A percentile compares a stretch with the other conserved stretches of the same genome.
These are phyloP conservation scores for Bursaphelenchus mucronatus DNA, from an alignment of 1,140 invertebrate genomes.

Conservation along the genomic window DNA sequence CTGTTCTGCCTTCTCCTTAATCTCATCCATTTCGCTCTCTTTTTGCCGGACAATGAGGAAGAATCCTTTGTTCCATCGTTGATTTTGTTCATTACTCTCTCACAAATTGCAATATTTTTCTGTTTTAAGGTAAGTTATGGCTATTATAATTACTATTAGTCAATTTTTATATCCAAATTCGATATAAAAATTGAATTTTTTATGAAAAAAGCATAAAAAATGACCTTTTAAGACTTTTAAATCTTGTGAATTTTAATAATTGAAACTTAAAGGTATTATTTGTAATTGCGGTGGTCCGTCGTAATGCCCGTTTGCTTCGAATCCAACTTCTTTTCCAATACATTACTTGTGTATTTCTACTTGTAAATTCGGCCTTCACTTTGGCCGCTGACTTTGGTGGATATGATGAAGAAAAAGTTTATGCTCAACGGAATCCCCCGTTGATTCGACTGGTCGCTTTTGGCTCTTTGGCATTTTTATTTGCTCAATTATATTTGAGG, in stretches of 20 bases:
- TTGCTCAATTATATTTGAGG: constrained; percentile 52
- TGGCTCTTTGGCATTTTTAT: constrained; percentile 50
- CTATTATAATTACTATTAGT: background rate
- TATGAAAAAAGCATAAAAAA: background rate
- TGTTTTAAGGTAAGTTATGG: constrained; percentile 44
- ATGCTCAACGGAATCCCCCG: constrained; percentile 47
- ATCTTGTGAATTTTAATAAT: constrained; percentile 17
- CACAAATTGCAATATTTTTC: constrained; percentile 49
- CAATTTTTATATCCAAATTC: background rate
- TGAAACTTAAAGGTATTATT: constrained; percentile 46
- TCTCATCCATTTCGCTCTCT: constrained; percentile 50
- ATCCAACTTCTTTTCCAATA: constrained; percentile 57
- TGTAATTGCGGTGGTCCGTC: constrained; percentile 45
- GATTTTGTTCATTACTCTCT: constrained; percentile 44
- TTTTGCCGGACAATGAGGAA: constrained; percentile 31
- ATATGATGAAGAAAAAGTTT: constrained; percentile 51
- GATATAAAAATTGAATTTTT: constrained; percentile 8
- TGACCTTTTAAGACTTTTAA: background rate
- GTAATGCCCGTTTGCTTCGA: constrained; percentile 42
- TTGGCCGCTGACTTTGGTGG: constrained; percentile 57
- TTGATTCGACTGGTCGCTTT: constrained; percentile 54
- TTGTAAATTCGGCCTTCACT: constrained; percentile 56
- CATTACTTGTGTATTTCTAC: constrained; percentile 54
- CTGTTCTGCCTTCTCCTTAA: constrained; percentile 53
- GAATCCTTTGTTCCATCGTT: constrained; percentile 30